Conservation (phyloP, 1,140 invertebrate species). For the Protaetia brevitarsis region DNA sequence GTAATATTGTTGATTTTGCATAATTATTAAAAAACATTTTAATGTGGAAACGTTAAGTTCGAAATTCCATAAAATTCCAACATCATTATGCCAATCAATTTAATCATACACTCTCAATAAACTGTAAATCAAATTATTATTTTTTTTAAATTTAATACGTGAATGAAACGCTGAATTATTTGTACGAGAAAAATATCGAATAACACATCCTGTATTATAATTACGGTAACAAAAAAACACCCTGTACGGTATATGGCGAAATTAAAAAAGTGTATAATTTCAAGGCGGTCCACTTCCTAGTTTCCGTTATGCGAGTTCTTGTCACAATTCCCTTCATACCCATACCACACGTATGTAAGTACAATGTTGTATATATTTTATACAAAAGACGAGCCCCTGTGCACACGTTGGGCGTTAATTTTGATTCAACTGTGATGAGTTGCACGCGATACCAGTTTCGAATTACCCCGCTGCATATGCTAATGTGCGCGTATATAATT, state of each 20-base stretch:
- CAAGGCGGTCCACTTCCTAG: slow-evolving; percentile 16
- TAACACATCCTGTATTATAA: not conserved
- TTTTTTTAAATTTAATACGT: no score
- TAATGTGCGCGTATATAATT: not conserved
- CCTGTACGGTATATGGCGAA: not conserved
- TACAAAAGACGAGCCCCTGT: slow-evolving; percentile 3
- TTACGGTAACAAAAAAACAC: not conserved
- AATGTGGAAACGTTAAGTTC: no score
- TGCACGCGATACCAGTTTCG: slow-evolving; percentile 21
- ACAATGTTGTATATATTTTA: no score
- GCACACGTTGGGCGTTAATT: slow-evolving; percentile 19
- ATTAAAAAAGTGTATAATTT: slow-evolving; percentile 16
- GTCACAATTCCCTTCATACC: not conserved
- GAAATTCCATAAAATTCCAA: no score
- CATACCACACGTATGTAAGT: not conserved
- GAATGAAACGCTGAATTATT: no score
- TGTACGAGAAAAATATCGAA: not conserved
- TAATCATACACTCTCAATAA: no score
- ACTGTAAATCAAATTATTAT: slow-evolving; percentile 1
- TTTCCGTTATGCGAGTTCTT: slow-evolving; percentile 8
- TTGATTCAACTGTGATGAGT: slow-evolving; percentile 17
- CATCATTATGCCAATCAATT: no score
- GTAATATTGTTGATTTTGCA: no score
- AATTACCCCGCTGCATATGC: slow-evolving; percentile 15
- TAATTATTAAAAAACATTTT: no score